Base-by-base conservation (phyloP, 2,888 invertebrate species). In the Argyra leucocephala region DNA sequence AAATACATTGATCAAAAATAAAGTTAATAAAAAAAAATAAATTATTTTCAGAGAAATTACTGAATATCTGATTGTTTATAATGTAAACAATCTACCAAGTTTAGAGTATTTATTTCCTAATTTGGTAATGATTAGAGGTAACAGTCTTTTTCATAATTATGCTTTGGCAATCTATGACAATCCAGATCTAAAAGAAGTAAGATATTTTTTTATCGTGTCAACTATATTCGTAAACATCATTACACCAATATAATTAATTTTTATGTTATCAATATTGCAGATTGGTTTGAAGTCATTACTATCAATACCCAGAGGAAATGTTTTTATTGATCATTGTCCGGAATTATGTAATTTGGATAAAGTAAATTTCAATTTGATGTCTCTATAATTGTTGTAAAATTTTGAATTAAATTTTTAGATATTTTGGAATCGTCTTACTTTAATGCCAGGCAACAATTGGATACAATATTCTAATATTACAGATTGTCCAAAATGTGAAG, bases 121-220 rank as follows among this genome's bases (percentile, higher is more conserved):
- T 78, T 82, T 98, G 71, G 83, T 89, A 57, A 86, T 96, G 63
- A 95, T 98, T 70, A 84, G 95, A 61, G 97, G 97, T 0, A 83
- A 85, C 26, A 82, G 83, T 24, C 80, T 96, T 48, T 83, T 95
- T 72, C 78, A 82, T 63, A 88, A 93, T 80, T 95, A 90, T 79
- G 91, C 93, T 0, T 81, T 97, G 62, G 85, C 93, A 68, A 81
- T 94, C 37, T 89, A 86, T 74, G 88, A 89, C 72, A 85, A 89
- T 82, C 80, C 81, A 0, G 79, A 85, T 72, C 76, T 90, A 5
- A 80, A 79, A 72, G 84, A 85, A 83, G 88, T 88, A 76, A 78
- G 9, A 31, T 6, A n/a, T n/a, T n/a, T n/a, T n/a, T 31, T 31
- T 10, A 3, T 10, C 7, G 7, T 31, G 26, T 6, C 7, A 31